These are phyloP conservation scores for Astropecten irregularis DNA, from an alignment of 53 echinoderm and acorn worm species.

Conservation along the genomic window DNA sequence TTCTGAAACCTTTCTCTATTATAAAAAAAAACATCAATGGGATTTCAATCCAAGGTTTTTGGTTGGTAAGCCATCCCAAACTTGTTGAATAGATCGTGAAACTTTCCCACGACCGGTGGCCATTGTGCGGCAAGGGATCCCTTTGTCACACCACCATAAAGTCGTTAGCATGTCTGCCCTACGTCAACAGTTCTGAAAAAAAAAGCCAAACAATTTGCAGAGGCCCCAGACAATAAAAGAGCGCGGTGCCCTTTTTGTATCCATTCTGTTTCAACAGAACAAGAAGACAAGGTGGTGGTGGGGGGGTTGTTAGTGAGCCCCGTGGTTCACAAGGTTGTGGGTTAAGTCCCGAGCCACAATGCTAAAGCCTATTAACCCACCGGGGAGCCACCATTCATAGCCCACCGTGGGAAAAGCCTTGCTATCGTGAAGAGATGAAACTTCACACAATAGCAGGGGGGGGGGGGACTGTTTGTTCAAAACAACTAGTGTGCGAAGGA, in stretches of 20 bases:
- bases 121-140: not conserved
- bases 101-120: slow-evolving; percentile 30
- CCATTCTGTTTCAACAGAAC: not conserved
- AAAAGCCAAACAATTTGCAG: too few relatives aligned
- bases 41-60: not conserved
- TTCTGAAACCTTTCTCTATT: too few relatives aligned
- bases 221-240: too few relatives aligned
- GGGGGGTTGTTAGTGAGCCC: too few relatives aligned
- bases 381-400: slow-evolving; percentile 16
- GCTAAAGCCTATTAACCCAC: slow-evolving; percentile 41
- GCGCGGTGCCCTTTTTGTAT: not conserved
- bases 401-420: slow-evolving; percentile 38
- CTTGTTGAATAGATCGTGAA: not conserved
- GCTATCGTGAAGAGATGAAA: too few relatives aligned
- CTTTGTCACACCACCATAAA: slow-evolving; percentile 23
- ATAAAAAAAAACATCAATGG: not conserved
- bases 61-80: too few relatives aligned
- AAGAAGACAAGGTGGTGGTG: too few relatives aligned
- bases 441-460: too few relatives aligned
- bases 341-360: not conserved
- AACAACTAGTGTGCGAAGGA: too few relatives aligned
- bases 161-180: slow-evolving; percentile 43
- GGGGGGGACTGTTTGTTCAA: too few relatives aligned
- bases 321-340: not conserved
- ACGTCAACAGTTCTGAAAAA: not conserved